phyloP scores from a whole-genome alignment of 2,888 invertebrate species.

The Lamproptera curius region DNA sequence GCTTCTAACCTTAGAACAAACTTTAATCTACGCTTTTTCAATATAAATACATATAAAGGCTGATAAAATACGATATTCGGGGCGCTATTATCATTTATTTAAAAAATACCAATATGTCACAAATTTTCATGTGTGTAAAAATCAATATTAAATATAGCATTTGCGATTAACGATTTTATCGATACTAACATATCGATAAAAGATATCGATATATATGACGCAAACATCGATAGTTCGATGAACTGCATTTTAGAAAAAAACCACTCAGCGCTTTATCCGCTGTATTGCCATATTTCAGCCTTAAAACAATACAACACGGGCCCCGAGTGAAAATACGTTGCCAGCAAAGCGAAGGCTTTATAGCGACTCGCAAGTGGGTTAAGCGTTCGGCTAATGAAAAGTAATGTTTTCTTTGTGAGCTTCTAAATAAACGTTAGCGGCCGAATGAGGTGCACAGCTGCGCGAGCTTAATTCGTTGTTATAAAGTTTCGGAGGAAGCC shows the following conservation, averaged over 20 bases:
- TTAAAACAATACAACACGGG: conserved; percentile 19
- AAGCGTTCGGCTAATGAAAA: conserved; percentile 25
- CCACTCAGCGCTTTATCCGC: conserved; percentile 3
- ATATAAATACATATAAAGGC: no score
- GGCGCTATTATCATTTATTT: no score
- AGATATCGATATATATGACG: no score
- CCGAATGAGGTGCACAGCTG: conserved; percentile 8
- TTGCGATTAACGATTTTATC: no score
- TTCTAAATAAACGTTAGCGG: conserved; percentile 20
- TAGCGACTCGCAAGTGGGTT: conserved; percentile 23
- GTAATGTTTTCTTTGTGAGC: conserved; percentile 23
- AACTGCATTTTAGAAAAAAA: not conserved
- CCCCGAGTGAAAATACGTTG: conserved; percentile 17
- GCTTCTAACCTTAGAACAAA: no score
- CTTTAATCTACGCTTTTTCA: no score
- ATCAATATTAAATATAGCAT: no score
- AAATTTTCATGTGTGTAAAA: no score
- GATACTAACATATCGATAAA: no score
- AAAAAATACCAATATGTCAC: no score
- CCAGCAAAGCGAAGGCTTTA: conserved; percentile 21
- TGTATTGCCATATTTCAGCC: conserved; percentile 20
- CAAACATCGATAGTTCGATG: no score
- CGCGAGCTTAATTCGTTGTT: conserved; percentile 3
- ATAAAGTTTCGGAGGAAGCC: not conserved
- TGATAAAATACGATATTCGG: no score